Conservation (phyloP, 2,113 vertebrate species). For the Promerops cafer region DNA sequence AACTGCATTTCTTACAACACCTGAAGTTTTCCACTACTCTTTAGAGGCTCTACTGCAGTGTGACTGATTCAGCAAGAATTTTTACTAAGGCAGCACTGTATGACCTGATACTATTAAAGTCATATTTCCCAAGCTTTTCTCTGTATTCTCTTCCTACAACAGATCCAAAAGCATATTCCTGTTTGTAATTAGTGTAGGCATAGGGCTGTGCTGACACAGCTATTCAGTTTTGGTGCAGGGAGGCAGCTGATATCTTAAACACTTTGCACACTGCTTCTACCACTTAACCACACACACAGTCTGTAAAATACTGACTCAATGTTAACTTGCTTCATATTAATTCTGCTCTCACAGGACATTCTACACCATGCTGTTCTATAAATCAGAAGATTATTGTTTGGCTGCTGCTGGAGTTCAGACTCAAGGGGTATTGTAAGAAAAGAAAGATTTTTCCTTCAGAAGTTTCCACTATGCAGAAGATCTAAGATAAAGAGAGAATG, state of each 20-base stretch:
- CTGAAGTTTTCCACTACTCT: not conserved
- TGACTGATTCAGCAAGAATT: not conserved
- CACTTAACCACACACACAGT: not conserved
- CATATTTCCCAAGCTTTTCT: not conserved
- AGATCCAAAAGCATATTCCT: not conserved
- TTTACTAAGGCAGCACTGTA: not conserved
- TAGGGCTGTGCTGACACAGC: not conserved
- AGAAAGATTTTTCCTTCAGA: not conserved
- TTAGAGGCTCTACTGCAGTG: not conserved
- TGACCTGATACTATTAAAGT: not conserved
- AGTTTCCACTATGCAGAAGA: not conserved
- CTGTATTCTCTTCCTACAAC: not conserved
- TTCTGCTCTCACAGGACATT: not conserved
- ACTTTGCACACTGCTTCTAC: not conserved
- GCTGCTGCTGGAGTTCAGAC: not conserved
- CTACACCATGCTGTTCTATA: not conserved
- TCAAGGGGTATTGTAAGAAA: not conserved
- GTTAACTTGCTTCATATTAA: not conserved
- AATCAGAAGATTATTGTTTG: not conserved
- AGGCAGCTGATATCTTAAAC: not conserved
- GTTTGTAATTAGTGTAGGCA: not conserved
- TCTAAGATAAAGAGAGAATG: not conserved
- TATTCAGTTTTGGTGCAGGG: not conserved
- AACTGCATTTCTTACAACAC: not conserved
- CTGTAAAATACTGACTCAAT: not conserved